phyloP scores from a whole-genome alignment of 2,797 vertebrate species.

The Mormyrops attenuatus region DNA sequence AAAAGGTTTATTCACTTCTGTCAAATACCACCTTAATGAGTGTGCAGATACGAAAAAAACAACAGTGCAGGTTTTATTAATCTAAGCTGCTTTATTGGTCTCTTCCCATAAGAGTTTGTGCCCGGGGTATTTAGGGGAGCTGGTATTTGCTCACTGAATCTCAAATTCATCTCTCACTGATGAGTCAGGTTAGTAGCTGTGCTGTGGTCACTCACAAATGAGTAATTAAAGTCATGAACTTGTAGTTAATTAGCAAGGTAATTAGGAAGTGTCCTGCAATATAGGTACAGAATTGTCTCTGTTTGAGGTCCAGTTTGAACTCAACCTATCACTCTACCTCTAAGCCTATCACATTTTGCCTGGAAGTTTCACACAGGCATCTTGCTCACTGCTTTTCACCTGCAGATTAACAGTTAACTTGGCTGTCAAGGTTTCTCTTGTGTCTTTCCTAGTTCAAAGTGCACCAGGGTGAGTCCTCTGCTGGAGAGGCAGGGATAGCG shows the following conservation, averaged over 20 bases:
- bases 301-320: not conserved
- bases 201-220: not conserved
- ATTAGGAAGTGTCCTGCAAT: not conserved
- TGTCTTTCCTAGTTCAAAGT: conserved; percentile 59
- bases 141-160: not conserved
- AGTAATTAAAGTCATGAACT: not conserved
- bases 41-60: not conserved
- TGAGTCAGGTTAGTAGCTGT: not conserved
- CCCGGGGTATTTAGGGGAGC: not conserved
- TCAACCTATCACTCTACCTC: not conserved
- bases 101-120: not conserved
- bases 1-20: not conserved
- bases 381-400: conserved; percentile 22
- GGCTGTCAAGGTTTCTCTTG: conserved; percentile 30
- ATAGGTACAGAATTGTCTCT: not conserved
- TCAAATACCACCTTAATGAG: not conserved
- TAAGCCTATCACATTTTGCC: not conserved
- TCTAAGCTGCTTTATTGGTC: not conserved
- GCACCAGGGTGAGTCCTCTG: conserved; percentile 39
- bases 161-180: not conserved
- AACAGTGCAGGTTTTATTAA: not conserved
- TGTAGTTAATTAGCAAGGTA: not conserved
- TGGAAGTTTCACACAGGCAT: conserved; percentile 1
- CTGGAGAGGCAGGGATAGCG: conserved; percentile 8
- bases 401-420: conserved; percentile 68